Evolutionary conservation across 2,113 vertebrate genomes (phyloP).

Genomic region (Cryptomyrus ogoouensis): DNA sequence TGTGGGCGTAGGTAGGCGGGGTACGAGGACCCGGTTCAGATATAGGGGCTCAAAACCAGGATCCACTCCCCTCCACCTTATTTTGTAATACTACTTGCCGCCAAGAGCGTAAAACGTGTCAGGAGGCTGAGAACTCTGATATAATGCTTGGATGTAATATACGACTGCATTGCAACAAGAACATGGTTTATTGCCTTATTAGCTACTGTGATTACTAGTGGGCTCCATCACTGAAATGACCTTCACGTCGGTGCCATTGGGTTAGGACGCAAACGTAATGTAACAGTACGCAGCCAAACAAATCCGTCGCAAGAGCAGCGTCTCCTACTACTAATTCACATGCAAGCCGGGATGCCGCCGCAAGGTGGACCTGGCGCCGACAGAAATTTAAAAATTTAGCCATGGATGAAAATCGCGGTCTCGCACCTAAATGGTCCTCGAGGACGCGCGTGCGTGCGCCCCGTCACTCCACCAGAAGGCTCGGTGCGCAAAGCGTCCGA

Average conservation of each 20-base stretch:
- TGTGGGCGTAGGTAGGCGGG: constrained; percentile 3
- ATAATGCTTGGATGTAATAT: background rate
- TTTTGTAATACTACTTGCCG: background rate
- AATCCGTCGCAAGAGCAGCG: background rate
- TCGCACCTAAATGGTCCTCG: background rate
- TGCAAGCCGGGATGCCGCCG: background rate
- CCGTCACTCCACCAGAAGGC: background rate
- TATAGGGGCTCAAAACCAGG: background rate
- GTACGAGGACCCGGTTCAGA: background rate
- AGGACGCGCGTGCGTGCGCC: background rate
- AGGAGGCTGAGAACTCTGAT: background rate
- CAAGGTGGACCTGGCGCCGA: background rate
- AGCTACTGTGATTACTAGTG: background rate
- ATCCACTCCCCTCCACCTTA: background rate
- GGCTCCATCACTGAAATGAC: background rate
- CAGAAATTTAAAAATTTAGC: background rate
- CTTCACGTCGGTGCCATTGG: background rate
- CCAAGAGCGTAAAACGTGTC: background rate
- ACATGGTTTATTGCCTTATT: constrained; percentile 4
- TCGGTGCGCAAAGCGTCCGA: background rate
- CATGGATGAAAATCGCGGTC: background rate
- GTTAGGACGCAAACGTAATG: background rate
- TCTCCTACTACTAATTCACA: background rate
- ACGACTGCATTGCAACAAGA: background rate
- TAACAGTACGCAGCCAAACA: background rate